Evolutionary conservation across 2,888 invertebrate species (phyloP), one percentile per base, ranked within the genome.

Genomic region (Dyspetes luteomarginatus): DNA sequence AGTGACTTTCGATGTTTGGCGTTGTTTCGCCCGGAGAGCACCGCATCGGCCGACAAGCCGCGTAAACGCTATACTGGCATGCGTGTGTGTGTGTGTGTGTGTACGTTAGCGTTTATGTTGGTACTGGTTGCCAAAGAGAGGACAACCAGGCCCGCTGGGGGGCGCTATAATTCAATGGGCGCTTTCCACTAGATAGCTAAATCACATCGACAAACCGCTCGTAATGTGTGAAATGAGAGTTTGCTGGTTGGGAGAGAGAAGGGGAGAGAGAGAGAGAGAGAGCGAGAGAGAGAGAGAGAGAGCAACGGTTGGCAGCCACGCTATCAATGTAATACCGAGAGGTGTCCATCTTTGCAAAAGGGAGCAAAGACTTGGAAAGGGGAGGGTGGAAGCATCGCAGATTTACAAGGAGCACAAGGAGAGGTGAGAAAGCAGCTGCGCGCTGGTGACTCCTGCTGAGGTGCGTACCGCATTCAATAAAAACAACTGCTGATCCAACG

Each of bases 1-100:
- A 91, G 91, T 91, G 91, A 91, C 90, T 91, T 91, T 91, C 87
- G 90, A 88, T 91, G 91, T 91, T 90, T 90, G 87, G 86, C 86
- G 87, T 85, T 86, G 84, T 85, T 83, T 85, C 81, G 85, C 84
- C 84, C 81, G 73, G 26, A 26, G 74, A 52, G 65, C 55, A 67
- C 52, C 68, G 69, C 67, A 65, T 67, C 69, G 69, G 24, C 68
- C 74, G 72, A 75, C 77, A 77, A 77, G 78, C 60, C 62, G 77
- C 75, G 81, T 78, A 81, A 83, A 81, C 79, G 67, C 69, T 73
- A 45, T 36, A 48, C 48, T 15, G 5, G 15, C 75, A 76, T 17
- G 22, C 48, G 65, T 36, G 65, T 74, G 30, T 43, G 62, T 64
- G 78, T 67, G 72, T 67, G 74, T 83, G 56, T 71, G 81, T 84